Conservation (phyloP, 2,888 invertebrate genomes). For the Entomobrya proxima region DNA sequence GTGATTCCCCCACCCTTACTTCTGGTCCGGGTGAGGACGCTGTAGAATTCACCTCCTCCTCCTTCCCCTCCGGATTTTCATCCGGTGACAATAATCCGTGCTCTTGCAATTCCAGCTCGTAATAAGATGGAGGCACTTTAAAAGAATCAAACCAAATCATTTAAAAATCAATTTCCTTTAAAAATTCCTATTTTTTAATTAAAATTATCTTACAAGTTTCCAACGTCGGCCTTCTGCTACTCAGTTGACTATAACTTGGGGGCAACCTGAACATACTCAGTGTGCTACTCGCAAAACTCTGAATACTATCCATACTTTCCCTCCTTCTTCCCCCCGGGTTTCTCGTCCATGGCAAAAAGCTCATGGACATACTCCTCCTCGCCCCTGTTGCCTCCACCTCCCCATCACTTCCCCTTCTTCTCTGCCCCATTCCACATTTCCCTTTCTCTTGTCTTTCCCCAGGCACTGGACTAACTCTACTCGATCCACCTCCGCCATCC, state of each 20-base stretch:
- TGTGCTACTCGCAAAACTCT: background rate
- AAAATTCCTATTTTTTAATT: too few species aligned
- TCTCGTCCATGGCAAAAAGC: background rate
- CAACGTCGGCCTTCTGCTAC: background rate
- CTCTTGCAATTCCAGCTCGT: too few species aligned
- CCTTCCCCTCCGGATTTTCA: too few species aligned
- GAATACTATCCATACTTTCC: background rate
- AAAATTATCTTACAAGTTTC: constrained; percentile 40
- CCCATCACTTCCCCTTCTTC: background rate
- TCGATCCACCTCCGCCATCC: constrained; percentile 8
- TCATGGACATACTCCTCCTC: background rate
- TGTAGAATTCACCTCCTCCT: too few species aligned
- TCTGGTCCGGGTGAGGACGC: too few species aligned
- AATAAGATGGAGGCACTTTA: too few species aligned
- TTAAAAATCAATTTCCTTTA: too few species aligned
- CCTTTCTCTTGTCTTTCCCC: background rate
- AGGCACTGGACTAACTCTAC: background rate
- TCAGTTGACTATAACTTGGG: constrained; percentile 3
- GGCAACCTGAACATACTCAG: constrained; percentile 5
- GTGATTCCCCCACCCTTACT: too few species aligned
- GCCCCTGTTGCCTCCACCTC: too few species aligned
- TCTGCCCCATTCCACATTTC: background rate
- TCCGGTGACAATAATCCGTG: too few species aligned
- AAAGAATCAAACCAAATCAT: too few species aligned
- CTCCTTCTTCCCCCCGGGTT: background rate